Base-by-base conservation (phyloP, 2,113 vertebrate genomes). In the Syrrhaptes paradoxus region DNA sequence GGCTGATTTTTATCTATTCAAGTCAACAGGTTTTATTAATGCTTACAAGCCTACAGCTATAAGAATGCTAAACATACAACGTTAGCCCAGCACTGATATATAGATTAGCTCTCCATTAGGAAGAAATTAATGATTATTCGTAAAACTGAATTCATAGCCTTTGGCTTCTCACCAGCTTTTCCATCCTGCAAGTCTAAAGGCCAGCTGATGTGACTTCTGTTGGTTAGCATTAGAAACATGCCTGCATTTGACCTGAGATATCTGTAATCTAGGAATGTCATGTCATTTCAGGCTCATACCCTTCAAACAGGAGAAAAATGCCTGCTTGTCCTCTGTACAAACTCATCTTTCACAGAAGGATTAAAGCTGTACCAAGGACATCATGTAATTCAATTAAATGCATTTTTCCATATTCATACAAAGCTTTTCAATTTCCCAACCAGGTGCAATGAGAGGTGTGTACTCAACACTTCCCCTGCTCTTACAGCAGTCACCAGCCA, bases 11-110 rank as follows among this genome's bases (percentile, higher is more conserved):
- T 95, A 84, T 92, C 81, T 96, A 80, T 76, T 93, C 83, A 86
- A 91, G 62, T 63, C 54, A 61, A 43, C 83, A 78, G 80, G 59
- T 87, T 98, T 96, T 96, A 96, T 95, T 95, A 96, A 96, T 91
- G 85, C 76, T 79, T 55, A 54, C 65, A 95, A 95, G 84, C 94
- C 96, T 94, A 75, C 72, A 96, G 96, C 94, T 86, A 43, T 71
- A 55, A 52, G 95, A 82, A 71, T 71, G 89, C 79, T 93, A 95
- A 93, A 95, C 91, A 93, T 95, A 68, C 75, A 43, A 1, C 75
- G 73, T 95, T 95, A 93, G 87, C 57, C 70, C 73, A 96, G 76
- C 67, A 24, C 83, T 92, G 95, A 94, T 88, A 49, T 41, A 88
- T 75, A 89, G 89, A 91, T 95, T 92, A 85, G 93, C 92, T 95